Evolutionary conservation across 2,888 invertebrate genomes (phyloP), one percentile per base, ranked within the genome.

Genomic region (Autographa gamma): DNA sequence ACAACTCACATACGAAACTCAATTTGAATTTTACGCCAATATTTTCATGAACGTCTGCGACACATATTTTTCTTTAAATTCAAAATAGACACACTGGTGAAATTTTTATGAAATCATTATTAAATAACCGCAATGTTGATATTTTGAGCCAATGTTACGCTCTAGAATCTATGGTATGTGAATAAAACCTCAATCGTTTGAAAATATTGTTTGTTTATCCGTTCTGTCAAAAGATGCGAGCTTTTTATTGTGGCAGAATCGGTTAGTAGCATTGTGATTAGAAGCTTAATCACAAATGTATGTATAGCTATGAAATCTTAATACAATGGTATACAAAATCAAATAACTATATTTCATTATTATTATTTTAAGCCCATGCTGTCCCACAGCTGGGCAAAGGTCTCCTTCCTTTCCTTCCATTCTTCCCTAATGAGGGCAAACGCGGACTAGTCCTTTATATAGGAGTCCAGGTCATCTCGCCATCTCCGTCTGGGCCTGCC

Each of bases 11-110:
- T 34, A 8, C n/a, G 2, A 66, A 66, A 60, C 9, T 54, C 48
- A 60, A 16, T 65, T 52, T 70, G 31, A 48, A 60, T 69, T 67
- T 63, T 62, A 75, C 70, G 60, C 58, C 13, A 70, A 65, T 70
- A 74, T 70, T 70, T 75, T 41, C 60, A n/a, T 13, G 8, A 52
- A 70, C 54, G 41, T 62, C 43, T 38, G 65, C 31, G 63, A 64
- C 63, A 68, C 3, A 31, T 32, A 59, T 59, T 32, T 59, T 59
- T 32, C 14, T 59, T 59, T 32, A 59, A 59, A 16, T 59, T 59
- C 16, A 32, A 56, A 56, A 56, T 56, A 56, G 54, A 56, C 54
- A 13, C 25, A 11, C 54, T 25, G 13, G 9, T 56, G 54, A 56
- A 56, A 48, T 48, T 48, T 48, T 48, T 56, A 19, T 19, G 25